phyloP scores from a whole-genome alignment of 2,888 invertebrate species.

The Panopea generosa region DNA sequence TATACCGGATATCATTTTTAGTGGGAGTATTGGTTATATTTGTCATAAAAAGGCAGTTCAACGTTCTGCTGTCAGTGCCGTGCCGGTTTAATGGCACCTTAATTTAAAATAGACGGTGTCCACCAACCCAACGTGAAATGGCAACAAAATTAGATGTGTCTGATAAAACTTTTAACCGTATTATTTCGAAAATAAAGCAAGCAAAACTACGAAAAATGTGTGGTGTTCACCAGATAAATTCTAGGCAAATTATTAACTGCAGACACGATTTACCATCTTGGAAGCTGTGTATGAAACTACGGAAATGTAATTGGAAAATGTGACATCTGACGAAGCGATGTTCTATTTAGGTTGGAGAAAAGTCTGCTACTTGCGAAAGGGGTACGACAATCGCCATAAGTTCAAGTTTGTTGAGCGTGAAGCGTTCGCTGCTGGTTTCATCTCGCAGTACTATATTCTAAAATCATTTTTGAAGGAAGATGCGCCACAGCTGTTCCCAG shows the following conservation, averaged over 20 bases:
- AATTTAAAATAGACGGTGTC: background rate
- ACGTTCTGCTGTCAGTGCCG: too few species aligned
- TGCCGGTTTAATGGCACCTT: too few species aligned
- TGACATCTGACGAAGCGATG: conserved; percentile 11
- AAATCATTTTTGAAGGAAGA: conserved; percentile 1
- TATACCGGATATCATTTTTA: too few species aligned
- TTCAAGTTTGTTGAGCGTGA: background rate
- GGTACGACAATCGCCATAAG: background rate
- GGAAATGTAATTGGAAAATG: background rate
- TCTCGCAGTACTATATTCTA: background rate
- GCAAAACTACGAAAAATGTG: too few species aligned
- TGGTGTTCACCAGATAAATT: background rate
- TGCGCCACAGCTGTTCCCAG: background rate
- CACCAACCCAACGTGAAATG: conserved; percentile 4
- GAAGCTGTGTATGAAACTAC: background rate
- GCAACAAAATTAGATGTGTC: background rate
- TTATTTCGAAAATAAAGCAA: conserved; percentile 1
- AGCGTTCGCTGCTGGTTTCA: background rate
- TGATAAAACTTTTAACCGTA: background rate
- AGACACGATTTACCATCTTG: too few species aligned
- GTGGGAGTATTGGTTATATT: too few species aligned
- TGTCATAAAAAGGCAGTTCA: too few species aligned
- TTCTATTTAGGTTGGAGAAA: background rate
- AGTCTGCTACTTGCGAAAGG: conserved; percentile 14
- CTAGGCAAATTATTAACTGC: background rate